Percentiles rank a stretch among this genome's conserved stretches.
These are phyloP conservation scores for Limnephilus auricula DNA, from an alignment of 2,888 invertebrate genomes.

Conservation along the genomic window DNA sequence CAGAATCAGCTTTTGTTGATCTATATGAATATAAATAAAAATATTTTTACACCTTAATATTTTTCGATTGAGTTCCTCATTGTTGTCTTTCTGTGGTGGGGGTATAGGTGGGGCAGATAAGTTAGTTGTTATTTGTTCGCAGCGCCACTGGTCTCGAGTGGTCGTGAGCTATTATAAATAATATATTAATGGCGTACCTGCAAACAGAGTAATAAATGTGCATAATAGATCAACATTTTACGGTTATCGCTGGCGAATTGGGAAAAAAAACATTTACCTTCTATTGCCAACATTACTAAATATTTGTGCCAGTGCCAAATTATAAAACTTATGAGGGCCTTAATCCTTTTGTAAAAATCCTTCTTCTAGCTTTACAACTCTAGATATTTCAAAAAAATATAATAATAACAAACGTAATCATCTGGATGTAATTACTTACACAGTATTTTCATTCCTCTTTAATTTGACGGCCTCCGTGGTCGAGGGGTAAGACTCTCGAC, in stretches of 20 bases:
- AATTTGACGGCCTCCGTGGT: too few species aligned
- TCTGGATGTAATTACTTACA: too few species aligned
- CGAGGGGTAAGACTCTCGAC: too few species aligned
- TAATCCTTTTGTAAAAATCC: neutral
- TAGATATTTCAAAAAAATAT: too few species aligned
- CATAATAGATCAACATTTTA: neutral
- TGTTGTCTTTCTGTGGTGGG: too few species aligned
- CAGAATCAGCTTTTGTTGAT: too few species aligned
- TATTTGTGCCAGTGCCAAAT: neutral
- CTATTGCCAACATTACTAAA: neutral
- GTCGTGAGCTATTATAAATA: neutral
- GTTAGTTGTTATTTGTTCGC: neutral
- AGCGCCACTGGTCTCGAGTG: neutral
- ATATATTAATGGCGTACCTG: neutral
- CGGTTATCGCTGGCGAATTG: slow-evolving; percentile 2
- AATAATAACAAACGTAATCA: too few species aligned
- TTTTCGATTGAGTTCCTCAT: too few species aligned
- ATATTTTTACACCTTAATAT: too few species aligned
- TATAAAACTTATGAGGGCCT: neutral
- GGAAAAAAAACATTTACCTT: neutral
- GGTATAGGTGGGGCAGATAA: neutral
- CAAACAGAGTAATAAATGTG: neutral
- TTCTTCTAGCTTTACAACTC: neutral
- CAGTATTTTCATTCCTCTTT: too few species aligned
- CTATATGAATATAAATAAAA: too few species aligned